Percentiles rank a stretch among this genome's conserved stretches.
These are phyloP conservation scores for Actinia tenebrosa DNA, from an alignment of 64 coral and sea anemone genomes.

Conservation along the genomic window DNA sequence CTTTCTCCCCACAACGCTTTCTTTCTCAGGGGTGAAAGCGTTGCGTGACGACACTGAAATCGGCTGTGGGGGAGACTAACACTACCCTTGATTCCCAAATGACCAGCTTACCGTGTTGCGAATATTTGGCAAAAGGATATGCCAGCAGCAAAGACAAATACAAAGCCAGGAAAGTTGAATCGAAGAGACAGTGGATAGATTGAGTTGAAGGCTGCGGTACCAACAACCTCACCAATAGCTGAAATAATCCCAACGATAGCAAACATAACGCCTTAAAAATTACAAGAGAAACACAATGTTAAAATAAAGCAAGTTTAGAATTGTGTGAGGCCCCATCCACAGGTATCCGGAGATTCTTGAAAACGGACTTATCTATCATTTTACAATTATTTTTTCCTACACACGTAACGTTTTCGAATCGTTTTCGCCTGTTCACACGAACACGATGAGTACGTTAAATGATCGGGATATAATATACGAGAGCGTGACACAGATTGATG, in stretches of 20 bases:
- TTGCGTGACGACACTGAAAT: no score
- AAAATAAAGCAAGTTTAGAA: neutral
- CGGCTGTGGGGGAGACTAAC: neutral
- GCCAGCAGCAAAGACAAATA: neutral
- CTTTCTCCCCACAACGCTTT: no score
- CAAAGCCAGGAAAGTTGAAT: slow-evolving; percentile 20
- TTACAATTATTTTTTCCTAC: no score
- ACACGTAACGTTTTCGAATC: no score
- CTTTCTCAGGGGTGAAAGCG: no score
- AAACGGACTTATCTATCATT: no score
- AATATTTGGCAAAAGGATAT: neutral
- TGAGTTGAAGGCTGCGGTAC: neutral
- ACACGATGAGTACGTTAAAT: no score
- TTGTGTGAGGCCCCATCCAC: neutral
- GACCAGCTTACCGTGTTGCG: neutral
- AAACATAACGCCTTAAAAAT: neutral
- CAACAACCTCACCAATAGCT: neutral
- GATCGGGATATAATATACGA: no score
- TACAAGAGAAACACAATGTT: neutral
- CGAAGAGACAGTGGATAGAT: slow-evolving; percentile 18
- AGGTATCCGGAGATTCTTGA: no score
- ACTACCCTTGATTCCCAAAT: neutral
- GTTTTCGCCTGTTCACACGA: no score
- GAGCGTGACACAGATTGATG: no score
- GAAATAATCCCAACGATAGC: neutral